Base-by-base conservation (phyloP, 2,113 vertebrate genomes). In the Gyps fulvus region DNA sequence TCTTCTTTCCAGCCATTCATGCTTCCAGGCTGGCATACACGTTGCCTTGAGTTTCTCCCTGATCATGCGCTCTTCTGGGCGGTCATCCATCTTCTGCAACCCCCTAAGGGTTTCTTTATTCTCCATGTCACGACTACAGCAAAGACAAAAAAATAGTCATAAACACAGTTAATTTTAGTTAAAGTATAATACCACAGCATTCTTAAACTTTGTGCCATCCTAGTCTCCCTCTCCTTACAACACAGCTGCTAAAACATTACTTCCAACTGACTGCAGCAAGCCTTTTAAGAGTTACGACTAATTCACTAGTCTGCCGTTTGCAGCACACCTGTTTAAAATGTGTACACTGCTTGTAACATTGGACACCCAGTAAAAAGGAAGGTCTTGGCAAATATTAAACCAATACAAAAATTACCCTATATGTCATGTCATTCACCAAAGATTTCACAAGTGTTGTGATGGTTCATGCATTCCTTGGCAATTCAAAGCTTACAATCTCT, bases 11-110 rank as follows among this genome's bases (percentile, higher is more conserved):
- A 99, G 89, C 99, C 99, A 99, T 89, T 99, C 99, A 12, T 99
- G 99, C 62, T 99, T 99, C 99, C 99, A 99, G 85, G 99, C 99
- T 52, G 99, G 99, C 99, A 99, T 99, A 76, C 99, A 99, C 5
- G 98, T 99, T 58, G 98, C 99, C 97, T 99, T 99, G 58, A 99
- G 98, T 78, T 99, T 99, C 96, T 99, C 99, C 81, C 99, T 98
- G 98, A 99, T 99, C 98, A 99, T 98, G 21, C 99, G 98, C 95
- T 99, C 99, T 96, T 99, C 99, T 27, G 99, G 99, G 93, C 99
- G 98, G 92, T 99, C 99, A 22, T 99, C 99, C 98, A 99, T 99
- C 98, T 99, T 99, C 95, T 98, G 99, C 95, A 99, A 76, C n/a
- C 98, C 99, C 95, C 98, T 98, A 79, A 98, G 98, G 58, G 99